Evolutionary conservation across 2,888 invertebrate genomes (phyloP).

Genomic region (Phasia obesa): DNA sequence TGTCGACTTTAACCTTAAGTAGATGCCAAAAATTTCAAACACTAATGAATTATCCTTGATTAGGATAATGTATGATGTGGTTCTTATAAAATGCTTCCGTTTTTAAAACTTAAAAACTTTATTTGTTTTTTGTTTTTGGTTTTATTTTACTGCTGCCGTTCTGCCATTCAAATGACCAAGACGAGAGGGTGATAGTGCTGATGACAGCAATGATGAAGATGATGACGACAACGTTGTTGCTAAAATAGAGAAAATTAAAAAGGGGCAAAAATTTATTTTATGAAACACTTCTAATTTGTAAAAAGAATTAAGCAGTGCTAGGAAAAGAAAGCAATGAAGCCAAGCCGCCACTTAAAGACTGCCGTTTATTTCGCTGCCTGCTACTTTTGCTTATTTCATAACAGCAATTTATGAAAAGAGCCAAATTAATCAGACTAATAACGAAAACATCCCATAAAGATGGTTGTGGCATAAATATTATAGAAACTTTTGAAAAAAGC

Average conservation of each 20-base stretch:
- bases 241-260: constrained; percentile 61
- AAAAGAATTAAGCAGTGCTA: constrained; percentile 32
- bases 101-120: constrained; percentile 68
- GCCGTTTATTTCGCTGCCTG: constrained; percentile 65
- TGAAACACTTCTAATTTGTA: constrained; percentile 44
- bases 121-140: constrained; percentile 12
- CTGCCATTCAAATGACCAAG: constrained; percentile 63
- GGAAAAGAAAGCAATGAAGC: background rate
- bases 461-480: constrained; percentile 70
- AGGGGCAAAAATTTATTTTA: constrained; percentile 66
- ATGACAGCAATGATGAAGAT: constrained; percentile 30
- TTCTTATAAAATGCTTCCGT: constrained; percentile 73
- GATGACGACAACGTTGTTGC: constrained; percentile 30
- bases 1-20: constrained; percentile 67
- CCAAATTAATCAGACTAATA: constrained; percentile 83
- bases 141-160: constrained; percentile 26
- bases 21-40: constrained; percentile 81
- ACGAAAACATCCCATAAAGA: constrained; percentile 80
- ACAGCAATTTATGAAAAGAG: constrained; percentile 82
- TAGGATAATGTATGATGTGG: constrained; percentile 82
- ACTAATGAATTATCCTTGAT: constrained; percentile 82
- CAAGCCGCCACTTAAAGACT: constrained; percentile 54
- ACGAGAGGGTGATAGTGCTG: constrained; percentile 61
- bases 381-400: constrained; percentile 66
- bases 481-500: constrained; percentile 79